Base-by-base conservation (phyloP, 1,140 invertebrate genomes). In the Eubasilissa regina region DNA sequence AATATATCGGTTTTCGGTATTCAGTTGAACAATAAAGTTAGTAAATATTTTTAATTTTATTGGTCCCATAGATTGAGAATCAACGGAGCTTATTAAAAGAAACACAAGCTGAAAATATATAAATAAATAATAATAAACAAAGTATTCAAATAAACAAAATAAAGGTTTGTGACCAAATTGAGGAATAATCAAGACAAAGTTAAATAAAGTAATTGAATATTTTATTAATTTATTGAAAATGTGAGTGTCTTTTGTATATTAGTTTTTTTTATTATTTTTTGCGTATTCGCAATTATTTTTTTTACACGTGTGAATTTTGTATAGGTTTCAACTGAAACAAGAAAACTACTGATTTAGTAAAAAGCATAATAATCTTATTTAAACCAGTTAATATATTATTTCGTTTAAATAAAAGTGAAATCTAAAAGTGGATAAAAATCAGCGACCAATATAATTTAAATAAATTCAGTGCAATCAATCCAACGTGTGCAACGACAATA, bases 31-130 rank as follows among this genome's bases (percentile, higher is more conserved):
- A 51, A 1, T 51, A 51, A 51, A 51, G 11, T 43, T 68, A 1
- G 44, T 35, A 51, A 62, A 66, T 53, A 56, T 62, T 77, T 3
- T 77, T 79, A 43, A 72, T 72, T 79, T 81, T 81, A 79, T 81
- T 77, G 80, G 80, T 81, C 75, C 75, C 66, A 82, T 82, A 82
- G 81, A 82, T 82, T 82, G 78, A 58, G 81, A 76, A 77, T 82
- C 78, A 80, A 72, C 81, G 81, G 80, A 53, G 80, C 77, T 15
- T 81, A 81, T 68, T 81, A 60, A 81, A 79, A 21, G 53, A 68
- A 51, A 45, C 48, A 43, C n/a, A 74, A 11, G 15, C 47, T 60
- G 55, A 43, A 75, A 3, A 21, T n/a, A 66, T 51, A 51, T 51
- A 51, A 51, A 51, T 13, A 51, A 51, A 15, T 51, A 51, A 8